phyloP scores from a whole-genome alignment of 2,888 invertebrate species.

The Pachymerium ferrugineum region DNA sequence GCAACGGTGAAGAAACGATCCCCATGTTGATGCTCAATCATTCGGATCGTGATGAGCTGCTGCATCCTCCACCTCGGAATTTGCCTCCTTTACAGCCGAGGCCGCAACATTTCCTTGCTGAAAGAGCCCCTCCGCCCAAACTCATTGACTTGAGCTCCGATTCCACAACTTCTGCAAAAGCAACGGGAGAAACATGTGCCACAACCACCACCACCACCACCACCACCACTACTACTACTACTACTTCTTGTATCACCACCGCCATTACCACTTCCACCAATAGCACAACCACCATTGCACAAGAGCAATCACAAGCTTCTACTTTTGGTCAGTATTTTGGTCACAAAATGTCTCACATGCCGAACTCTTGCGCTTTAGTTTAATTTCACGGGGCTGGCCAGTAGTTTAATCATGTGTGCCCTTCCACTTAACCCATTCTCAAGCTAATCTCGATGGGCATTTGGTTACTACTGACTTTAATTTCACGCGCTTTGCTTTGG shows the following conservation, averaged over 20 bases:
- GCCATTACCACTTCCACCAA: constrained; percentile 3
- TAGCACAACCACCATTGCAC: neutral
- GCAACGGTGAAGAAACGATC: constrained; percentile 37
- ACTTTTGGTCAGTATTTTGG: constrained; percentile 35
- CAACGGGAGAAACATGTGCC: neutral
- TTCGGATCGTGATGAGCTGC: constrained; percentile 35
- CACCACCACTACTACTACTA: constrained; percentile 17
- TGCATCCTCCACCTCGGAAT: constrained; percentile 33
- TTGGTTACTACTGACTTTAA: constrained; percentile 15
- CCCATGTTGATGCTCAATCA: constrained; percentile 38
- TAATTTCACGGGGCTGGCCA: constrained; percentile 10
- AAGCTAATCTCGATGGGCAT: constrained; percentile 20
- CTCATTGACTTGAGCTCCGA: constrained; percentile 36
- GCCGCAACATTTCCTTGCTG: constrained; percentile 32
- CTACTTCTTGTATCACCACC: constrained; percentile 16
- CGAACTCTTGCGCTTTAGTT: neutral
- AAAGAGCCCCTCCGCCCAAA: constrained; percentile 34
- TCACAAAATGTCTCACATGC: neutral
- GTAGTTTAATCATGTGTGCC: constrained; percentile 7
- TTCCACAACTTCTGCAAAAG: constrained; percentile 34
- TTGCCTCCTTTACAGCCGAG: constrained; percentile 33
- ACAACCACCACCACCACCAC: constrained; percentile 1
- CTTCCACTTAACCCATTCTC: constrained; percentile 19
- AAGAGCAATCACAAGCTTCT: constrained; percentile 30
- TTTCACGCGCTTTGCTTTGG: constrained; percentile 16